Conservation (phyloP, 2,797 vertebrate species). For the Molossus molossus region DNA sequence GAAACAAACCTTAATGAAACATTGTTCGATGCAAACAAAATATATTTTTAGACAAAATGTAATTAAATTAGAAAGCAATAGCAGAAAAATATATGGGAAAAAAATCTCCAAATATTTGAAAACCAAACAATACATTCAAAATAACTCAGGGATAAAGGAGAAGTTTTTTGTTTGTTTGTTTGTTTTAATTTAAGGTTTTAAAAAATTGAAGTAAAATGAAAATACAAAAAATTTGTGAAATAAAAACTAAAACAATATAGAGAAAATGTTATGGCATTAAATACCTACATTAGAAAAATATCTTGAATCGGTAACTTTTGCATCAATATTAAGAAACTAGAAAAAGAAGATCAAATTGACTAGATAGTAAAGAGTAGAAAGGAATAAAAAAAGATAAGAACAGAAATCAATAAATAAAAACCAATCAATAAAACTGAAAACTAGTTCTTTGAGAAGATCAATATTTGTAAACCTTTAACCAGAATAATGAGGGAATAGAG, state of each 20-base stretch:
- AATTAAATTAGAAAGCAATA: neutral
- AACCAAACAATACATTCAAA: neutral
- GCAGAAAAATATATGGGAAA: neutral
- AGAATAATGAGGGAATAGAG: neutral
- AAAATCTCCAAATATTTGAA: neutral
- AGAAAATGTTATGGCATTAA: neutral
- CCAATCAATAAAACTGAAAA: neutral
- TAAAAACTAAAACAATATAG: neutral
- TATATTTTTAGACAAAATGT: neutral
- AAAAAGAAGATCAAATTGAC: too few relatives aligned
- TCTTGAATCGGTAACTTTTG: neutral
- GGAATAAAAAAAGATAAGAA: too few relatives aligned
- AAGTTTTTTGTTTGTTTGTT: neutral
- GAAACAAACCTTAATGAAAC: neutral
- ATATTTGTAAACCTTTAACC: neutral
- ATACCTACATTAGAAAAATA: neutral
- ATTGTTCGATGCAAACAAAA: neutral
- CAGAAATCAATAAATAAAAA: too few relatives aligned
- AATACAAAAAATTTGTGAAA: neutral
- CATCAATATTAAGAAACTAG: too few relatives aligned
- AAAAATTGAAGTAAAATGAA: neutral
- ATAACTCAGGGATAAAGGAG: neutral
- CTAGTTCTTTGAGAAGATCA: neutral
- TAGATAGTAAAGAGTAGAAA: too few relatives aligned
- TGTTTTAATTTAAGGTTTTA: neutral